These are phyloP conservation scores for Linnaemya vulpina DNA, from an alignment of 2,888 invertebrate species.

Conservation along the genomic window DNA sequence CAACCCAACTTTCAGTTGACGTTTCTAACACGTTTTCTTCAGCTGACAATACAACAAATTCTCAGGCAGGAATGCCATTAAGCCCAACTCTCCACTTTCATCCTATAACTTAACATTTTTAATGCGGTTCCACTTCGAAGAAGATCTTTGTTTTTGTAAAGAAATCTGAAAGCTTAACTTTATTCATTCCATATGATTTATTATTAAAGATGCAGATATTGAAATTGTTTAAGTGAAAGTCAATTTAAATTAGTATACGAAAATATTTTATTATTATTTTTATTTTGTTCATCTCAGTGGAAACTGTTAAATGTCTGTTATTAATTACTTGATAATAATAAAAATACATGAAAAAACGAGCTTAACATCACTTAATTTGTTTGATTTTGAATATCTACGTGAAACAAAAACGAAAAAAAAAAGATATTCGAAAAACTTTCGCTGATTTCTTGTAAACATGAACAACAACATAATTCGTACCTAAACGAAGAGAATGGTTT, in stretches of 20 bases:
- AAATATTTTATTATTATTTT: conserved; percentile 21
- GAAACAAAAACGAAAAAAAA: background rate
- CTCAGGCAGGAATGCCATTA: background rate
- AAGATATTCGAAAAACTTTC: conserved; percentile 55
- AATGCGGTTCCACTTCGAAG: background rate
- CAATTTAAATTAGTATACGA: conserved; percentile 20
- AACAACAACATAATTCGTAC: background rate
- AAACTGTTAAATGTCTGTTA: conserved; percentile 18
- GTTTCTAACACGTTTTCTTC: background rate
- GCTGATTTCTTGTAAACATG: conserved; percentile 25
- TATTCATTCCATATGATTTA: background rate
- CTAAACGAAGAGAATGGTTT: background rate
- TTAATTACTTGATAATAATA: conserved; percentile 32
- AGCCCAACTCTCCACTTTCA: background rate
- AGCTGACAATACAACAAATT: too few species aligned
- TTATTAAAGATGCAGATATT: conserved; percentile 17
- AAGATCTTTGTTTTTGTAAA: background rate
- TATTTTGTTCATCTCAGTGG: conserved; percentile 24
- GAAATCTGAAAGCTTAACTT: background rate
- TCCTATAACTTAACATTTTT: background rate
- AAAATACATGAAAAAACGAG: conserved; percentile 16
- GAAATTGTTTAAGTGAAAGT: conserved; percentile 53
- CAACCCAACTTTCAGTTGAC: too few species aligned
- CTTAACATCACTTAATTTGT: conserved; percentile 16
- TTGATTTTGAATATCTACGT: conserved; percentile 23